Percentiles rank a stretch among this genome's conserved stretches.
Conservation (phyloP, 1,140 invertebrate species). For the Drosophila asahinai region DNA sequence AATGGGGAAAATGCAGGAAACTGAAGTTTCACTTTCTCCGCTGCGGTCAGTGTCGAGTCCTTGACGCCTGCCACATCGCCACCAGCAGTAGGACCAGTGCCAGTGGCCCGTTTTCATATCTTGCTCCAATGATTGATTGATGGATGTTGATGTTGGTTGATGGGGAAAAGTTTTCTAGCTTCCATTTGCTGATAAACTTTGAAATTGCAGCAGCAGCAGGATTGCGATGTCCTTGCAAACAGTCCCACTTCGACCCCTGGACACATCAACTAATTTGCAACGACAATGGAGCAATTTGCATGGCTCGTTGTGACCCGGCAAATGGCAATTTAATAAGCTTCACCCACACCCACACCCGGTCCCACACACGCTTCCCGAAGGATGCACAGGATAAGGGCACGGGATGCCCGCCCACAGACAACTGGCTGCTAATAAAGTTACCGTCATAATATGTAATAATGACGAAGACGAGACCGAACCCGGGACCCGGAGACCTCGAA, state of each 20-base stretch:
- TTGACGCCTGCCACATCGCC: too few species aligned
- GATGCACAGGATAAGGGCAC: constrained; percentile 16
- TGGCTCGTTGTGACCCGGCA: constrained; percentile 25
- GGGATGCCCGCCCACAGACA: constrained; percentile 11
- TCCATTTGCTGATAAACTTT: constrained; percentile 33
- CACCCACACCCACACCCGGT: not conserved
- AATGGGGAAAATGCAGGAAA: not conserved
- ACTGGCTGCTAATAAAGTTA: constrained; percentile 55
- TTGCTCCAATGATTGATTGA: constrained; percentile 20
- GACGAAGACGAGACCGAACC: constrained; percentile 22
- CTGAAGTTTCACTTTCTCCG: not conserved
- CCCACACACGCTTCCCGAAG: not conserved
- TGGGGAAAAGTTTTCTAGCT: constrained; percentile 12
- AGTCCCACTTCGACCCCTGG: constrained; percentile 17
- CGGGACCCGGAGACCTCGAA: not conserved
- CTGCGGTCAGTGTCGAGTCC: constrained; percentile 14
- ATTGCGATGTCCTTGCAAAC: constrained; percentile 16
- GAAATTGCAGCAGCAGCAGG: constrained; percentile 13
- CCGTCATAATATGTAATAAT: constrained; percentile 66
- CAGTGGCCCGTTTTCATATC: not conserved
- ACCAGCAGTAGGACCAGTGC: not conserved
- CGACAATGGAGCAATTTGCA: constrained; percentile 57
- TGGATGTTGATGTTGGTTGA: constrained; percentile 10
- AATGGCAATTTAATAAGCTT: constrained; percentile 68
- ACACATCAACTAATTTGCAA: constrained; percentile 53